Evolutionary conservation across 2,888 invertebrate species (phyloP).

Genomic region (Rhingia rostrata): DNA sequence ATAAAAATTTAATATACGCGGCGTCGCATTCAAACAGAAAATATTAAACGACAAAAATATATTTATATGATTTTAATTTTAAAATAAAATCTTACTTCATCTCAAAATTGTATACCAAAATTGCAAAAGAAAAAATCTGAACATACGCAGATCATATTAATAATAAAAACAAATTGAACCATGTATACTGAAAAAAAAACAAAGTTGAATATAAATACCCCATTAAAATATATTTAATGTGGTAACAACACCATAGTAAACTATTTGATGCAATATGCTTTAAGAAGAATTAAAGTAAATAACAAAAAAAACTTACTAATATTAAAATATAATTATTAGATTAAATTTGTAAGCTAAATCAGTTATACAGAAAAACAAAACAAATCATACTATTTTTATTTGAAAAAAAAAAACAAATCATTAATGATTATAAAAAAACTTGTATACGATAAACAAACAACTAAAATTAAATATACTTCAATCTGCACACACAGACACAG

Average conservation of each 20-base stretch:
- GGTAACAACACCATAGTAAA: slow-evolving; percentile 47
- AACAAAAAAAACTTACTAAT: slow-evolving; percentile 46
- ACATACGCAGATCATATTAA: slow-evolving; percentile 55
- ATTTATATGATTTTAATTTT: slow-evolving; percentile 24
- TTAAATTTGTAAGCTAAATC: slow-evolving; percentile 60
- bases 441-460: slow-evolving; percentile 69
- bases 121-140: slow-evolving; percentile 68
- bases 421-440: slow-evolving; percentile 55
- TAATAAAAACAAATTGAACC: slow-evolving; percentile 44
- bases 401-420: slow-evolving; percentile 29
- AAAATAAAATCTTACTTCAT: slow-evolving; percentile 36
- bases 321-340: slow-evolving; percentile 54
- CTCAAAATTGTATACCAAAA: slow-evolving; percentile 64
- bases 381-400: slow-evolving; percentile 41
- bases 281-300: slow-evolving; percentile 55
- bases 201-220: slow-evolving; percentile 48
- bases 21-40: slow-evolving; percentile 34
- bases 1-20: neutral
- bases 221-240: slow-evolving; percentile 74
- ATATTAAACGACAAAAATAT: slow-evolving; percentile 15
- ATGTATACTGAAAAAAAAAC: slow-evolving; percentile 68
- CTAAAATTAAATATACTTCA: slow-evolving; percentile 38
- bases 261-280: slow-evolving; percentile 75
- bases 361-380: slow-evolving; percentile 32
- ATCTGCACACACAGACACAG: slow-evolving; percentile 18